Base-by-base conservation (phyloP, 2,113 vertebrate species). In the Cyprinodon brontotheroides region DNA sequence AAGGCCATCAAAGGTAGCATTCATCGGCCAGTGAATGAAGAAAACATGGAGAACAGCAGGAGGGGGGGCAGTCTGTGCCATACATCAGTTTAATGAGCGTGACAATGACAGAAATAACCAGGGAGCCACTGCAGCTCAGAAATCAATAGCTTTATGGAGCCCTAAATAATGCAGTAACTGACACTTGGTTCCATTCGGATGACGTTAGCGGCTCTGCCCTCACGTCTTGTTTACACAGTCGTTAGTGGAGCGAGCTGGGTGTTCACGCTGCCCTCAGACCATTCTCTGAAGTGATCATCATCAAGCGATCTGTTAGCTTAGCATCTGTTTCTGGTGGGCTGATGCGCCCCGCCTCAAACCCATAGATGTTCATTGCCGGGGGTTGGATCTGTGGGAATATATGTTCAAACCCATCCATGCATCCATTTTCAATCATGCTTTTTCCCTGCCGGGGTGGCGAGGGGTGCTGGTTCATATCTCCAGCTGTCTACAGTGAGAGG, bases 91-190 rank as follows among this genome's bases (percentile, higher is more conserved):
- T 93, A 94, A 94, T 93, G 92, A 94, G 78, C 78, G 64, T 84
- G 87, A 85, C 89, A 78, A 86, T 92, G 93, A 91, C 92, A 92
- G 85, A 90, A 92, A 92, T 91, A 93, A 92, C 90, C 72, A 85
- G 81, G 70, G 83, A 92, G 87, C 83, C 38, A 78, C 90, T 89
- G 92, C 84, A 89, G 86, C 90, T 92, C 86, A 92, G 88, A 87
- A 90, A 93, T 94, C 92, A 92, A 94, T 93, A 92, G 89, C 77
- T 93, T 93, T 91, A 93, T 89, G 81, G 87, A 61, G 38, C 91
- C 86, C 87, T 94, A 93, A 94, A 93, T 92, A 93, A 93, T 84
- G 77, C 83, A 91, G 90, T 92, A 92, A 92, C 88, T 88, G 92
- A 94, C 91, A 90, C 92, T 92, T 90, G 86, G 84, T 89, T 70